These are phyloP conservation scores for Aspidiotus rigidus DNA, from an alignment of 2,888 invertebrate genomes.

Conservation along the genomic window DNA sequence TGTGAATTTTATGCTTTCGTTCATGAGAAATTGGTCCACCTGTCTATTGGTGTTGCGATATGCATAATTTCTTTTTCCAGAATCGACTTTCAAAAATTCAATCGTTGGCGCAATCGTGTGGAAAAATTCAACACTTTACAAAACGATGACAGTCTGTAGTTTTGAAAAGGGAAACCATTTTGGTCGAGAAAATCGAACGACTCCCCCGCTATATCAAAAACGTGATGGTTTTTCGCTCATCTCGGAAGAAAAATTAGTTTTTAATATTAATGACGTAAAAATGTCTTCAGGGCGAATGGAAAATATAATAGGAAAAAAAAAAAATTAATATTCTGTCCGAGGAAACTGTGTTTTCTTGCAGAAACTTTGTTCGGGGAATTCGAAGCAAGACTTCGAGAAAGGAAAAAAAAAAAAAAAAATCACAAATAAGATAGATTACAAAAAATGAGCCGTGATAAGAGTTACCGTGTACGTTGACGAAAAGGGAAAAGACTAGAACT, in stretches of 20 bases:
- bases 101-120: no score
- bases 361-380: slow-evolving; percentile 3
- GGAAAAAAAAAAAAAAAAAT: background rate
- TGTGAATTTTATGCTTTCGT: no score
- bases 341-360: slow-evolving; percentile 26
- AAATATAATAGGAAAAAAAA: slow-evolving; percentile 30
- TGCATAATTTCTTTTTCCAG: no score
- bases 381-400: slow-evolving; percentile 13
- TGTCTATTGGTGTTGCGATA: no score
- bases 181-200: no score
- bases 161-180: no score
- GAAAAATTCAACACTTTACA: no score
- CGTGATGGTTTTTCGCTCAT: background rate
- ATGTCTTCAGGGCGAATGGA: slow-evolving; percentile 30
- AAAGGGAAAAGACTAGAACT: background rate
- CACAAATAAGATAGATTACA: slow-evolving; percentile 31
- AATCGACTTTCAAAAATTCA: no score
- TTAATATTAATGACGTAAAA: slow-evolving; percentile 33
- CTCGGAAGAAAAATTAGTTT: slow-evolving; percentile 29
- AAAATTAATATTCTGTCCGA: slow-evolving; percentile 32
- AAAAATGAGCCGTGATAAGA: slow-evolving; percentile 10
- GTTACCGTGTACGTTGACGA: slow-evolving; percentile 10
- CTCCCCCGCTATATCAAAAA: no score
- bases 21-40: no score
- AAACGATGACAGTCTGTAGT: no score